A percentile compares a stretch with the other conserved stretches of the same genome.
Evolutionary conservation across 2,113 vertebrate species (phyloP).

Genomic region (Pseudorectes ferrugineus): DNA sequence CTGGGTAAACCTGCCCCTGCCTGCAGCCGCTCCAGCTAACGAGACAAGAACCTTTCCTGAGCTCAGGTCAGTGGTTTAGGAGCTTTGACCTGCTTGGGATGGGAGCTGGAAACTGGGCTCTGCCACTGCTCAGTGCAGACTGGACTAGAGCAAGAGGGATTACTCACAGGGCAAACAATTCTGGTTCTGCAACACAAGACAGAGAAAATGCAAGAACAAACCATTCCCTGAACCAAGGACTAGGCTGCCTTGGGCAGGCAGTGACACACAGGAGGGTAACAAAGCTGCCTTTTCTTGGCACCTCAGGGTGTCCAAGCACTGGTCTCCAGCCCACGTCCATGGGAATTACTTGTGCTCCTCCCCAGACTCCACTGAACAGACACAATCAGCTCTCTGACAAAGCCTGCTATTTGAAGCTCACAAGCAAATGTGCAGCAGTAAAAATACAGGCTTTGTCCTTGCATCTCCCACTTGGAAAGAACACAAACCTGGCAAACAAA

Average conservation of each 20-base stretch:
- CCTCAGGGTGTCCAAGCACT: not conserved
- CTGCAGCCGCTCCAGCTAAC: not conserved
- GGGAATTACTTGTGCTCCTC: not conserved
- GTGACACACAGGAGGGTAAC: not conserved
- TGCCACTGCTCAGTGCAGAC: not conserved
- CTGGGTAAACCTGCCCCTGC: not conserved
- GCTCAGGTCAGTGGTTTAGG: not conserved
- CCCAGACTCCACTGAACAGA: not conserved
- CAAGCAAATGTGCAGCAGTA: not conserved
- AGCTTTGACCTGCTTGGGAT: not conserved
- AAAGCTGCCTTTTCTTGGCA: not conserved
- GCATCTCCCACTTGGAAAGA: not conserved
- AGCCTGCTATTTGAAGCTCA: not conserved
- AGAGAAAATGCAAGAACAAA: not conserved
- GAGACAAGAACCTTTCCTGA: not conserved
- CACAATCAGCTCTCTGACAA: not conserved
- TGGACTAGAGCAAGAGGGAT: not conserved
- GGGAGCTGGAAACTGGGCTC: not conserved
- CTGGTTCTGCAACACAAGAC: not conserved
- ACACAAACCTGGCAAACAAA: not conserved
- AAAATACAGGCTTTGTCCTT: not conserved
- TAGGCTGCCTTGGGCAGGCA: not conserved
- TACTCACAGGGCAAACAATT: not conserved
- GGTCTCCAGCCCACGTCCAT: fast-evolving
- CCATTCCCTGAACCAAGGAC: not conserved